These are phyloP conservation scores for Candidula unifasciata DNA, from an alignment of 2,888 invertebrate genomes.

Conservation along the genomic window DNA sequence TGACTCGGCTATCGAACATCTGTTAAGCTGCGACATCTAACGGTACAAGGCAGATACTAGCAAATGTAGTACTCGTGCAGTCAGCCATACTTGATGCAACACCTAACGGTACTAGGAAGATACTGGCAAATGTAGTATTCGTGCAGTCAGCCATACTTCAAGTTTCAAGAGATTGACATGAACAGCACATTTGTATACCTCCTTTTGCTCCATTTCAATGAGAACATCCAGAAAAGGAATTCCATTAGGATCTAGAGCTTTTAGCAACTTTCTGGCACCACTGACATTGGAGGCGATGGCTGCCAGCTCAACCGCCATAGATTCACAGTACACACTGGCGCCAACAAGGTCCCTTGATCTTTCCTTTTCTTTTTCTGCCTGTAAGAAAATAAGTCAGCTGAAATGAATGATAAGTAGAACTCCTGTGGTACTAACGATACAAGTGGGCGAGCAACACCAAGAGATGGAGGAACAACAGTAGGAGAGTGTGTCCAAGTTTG, in stretches of 20 bases:
- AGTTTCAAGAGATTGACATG: neutral
- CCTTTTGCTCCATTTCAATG: constrained; percentile 99
- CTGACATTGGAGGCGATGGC: constrained; percentile 95
- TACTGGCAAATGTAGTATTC: too few species aligned
- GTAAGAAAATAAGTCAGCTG: neutral
- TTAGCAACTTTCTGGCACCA: constrained; percentile 94
- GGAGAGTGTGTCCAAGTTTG: too few species aligned
- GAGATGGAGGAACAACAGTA: too few species aligned
- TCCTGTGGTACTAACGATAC: too few species aligned
- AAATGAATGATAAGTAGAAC: too few species aligned
- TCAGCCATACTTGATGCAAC: too few species aligned
- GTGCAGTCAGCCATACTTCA: neutral
- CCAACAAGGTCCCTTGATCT: constrained; percentile 96
- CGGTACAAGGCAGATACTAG: too few species aligned
- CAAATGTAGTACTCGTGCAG: too few species aligned
- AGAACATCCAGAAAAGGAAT: constrained; percentile 96
- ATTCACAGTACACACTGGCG: constrained; percentile 96
- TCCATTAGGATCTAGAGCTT: constrained; percentile 95
- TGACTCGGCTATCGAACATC: too few species aligned
- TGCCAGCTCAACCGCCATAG: constrained; percentile 96
- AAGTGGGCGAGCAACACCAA: too few species aligned
- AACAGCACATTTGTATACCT: constrained; percentile 77
- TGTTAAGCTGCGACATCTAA: too few species aligned
- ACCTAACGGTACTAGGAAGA: too few species aligned
- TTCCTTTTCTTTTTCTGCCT: constrained; percentile 94